Percentiles rank a stretch among this genome's conserved stretches.
Evolutionary conservation across 92 coral and sea anemone genomes (phyloP).

Genomic region (Bergia sp.): DNA sequence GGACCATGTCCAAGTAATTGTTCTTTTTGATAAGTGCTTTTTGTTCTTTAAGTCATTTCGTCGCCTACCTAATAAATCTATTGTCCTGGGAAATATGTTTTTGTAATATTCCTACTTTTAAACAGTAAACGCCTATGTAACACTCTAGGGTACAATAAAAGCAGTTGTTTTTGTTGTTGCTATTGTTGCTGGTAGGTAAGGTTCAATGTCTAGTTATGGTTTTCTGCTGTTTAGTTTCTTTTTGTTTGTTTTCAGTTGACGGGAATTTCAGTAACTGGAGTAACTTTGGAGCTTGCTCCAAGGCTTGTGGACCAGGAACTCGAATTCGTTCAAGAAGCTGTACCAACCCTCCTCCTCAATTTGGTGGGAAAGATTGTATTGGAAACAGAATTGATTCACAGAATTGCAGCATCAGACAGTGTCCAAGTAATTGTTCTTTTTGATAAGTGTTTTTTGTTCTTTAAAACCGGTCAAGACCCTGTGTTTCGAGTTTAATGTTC

Average conservation of each 20-base stretch:
- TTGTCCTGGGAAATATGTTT: too few species aligned
- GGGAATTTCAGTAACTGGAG: not conserved
- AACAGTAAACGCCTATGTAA: too few species aligned
- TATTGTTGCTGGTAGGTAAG: too few species aligned
- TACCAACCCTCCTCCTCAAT: constrained; percentile 24
- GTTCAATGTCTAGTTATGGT: too few species aligned
- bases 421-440: not conserved
- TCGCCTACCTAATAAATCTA: too few species aligned
- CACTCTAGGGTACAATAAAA: too few species aligned
- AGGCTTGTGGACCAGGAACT: constrained; percentile 31
- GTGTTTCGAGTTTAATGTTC: too few species aligned
- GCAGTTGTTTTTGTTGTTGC: too few species aligned
- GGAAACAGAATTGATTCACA: constrained; percentile 4
- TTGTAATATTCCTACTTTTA: too few species aligned
- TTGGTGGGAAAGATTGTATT: constrained; percentile 9
- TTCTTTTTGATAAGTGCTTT: not conserved
- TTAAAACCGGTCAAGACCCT: too few species aligned
- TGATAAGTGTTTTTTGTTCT: not conserved
- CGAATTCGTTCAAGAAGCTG: not conserved
- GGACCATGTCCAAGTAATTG: constrained; percentile 1
- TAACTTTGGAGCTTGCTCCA: not conserved
- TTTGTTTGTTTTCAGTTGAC: not conserved
- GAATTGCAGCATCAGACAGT: constrained; percentile 21
- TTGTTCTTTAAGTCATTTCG: not conserved
- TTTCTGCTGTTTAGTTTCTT: too few species aligned